Percentiles rank a stretch among this genome's conserved stretches.
Evolutionary conservation across 1,140 invertebrate species (phyloP).

Genomic region (Panulirus ornatus): DNA sequence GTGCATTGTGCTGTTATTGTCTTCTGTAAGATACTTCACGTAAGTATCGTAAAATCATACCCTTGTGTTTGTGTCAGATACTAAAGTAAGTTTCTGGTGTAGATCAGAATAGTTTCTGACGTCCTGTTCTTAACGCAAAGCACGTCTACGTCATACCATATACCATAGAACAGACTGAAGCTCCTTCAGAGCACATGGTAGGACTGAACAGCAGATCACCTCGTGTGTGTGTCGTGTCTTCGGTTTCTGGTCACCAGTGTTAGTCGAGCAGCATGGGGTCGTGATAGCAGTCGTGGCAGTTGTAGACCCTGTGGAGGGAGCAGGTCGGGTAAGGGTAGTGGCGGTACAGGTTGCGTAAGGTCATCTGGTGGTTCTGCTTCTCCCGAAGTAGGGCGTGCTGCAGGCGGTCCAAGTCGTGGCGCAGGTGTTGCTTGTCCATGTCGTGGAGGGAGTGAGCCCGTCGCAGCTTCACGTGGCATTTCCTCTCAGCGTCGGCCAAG

Average conservation of each 20-base stretch:
- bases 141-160: too few relatives aligned
- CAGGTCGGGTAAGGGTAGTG: constrained; percentile 50
- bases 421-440: constrained; percentile 56
- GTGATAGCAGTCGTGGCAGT: constrained; percentile 50
- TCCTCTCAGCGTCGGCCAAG: constrained; percentile 37
- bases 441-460: constrained; percentile 65
- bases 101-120: too few relatives aligned
- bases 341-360: constrained; percentile 17
- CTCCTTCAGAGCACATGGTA: too few relatives aligned
- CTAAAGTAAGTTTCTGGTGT: too few relatives aligned
- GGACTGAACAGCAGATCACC: too few relatives aligned
- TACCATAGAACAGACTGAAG: too few relatives aligned
- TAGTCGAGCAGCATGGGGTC: constrained; percentile 60
- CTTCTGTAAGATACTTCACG: too few relatives aligned
- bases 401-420: constrained; percentile 57
- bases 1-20: too few relatives aligned
- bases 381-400: constrained; percentile 58
- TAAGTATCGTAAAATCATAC: too few relatives aligned
- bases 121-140: too few relatives aligned
- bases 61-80: too few relatives aligned
- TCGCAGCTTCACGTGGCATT: constrained; percentile 34
- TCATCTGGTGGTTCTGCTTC: constrained; percentile 52
- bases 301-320: constrained; percentile 27
- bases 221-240: too few relatives aligned
- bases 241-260: background rate